Evolutionary conservation across 2,113 vertebrate species (phyloP), one percentile per base, ranked within the genome.

Genomic region (Rhegmatorhina hoffmannsi): DNA sequence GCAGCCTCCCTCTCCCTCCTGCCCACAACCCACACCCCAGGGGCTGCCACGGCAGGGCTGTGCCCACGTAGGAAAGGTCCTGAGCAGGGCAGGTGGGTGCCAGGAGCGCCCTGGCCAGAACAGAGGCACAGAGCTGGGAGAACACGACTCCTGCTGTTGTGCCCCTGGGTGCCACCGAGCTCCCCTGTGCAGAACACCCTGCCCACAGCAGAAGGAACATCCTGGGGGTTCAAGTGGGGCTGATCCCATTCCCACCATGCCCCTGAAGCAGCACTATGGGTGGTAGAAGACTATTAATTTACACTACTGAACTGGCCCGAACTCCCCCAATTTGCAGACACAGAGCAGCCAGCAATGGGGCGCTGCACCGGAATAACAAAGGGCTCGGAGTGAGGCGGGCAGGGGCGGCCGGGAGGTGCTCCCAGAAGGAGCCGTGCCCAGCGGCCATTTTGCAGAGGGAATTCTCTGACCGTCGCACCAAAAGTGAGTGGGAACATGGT

Each of bases 381-480:
- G 86, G 44, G 24, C 49, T 25, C 24, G 49, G 24, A 50, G 49
- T 7, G 13, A 50, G 49, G 13, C 49, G 49, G 1, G 21, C 52
- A 25, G 78, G 62, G 76, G 85, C 0, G 47, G 6, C 19, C 4
- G 10, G 74, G 75, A 84, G 74, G 9, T 6, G 19, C 34, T 76
- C 84, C 73, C 91, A 7, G 13, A 11, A 69, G 85, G 25, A 73
- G 87, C 29, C 79, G n/a, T 90, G 88, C 79, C 90, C 90, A 96
- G 96, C 94, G 18, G 95, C 95, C 96, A 96, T 97, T 96, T 97
- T 97, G 92, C 94, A 92, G 9, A 84, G 88, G 88, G 94, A 96
- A 92, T 77, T 62, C 86, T 96, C 94, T 96, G 96, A 95, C 93
- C 95, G 60, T 89, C 68, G 93, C 93, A 97, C 95, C 95, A 92